phyloP scores from a whole-genome alignment of 2,888 invertebrate genomes.

The Stegophylla sp. region DNA sequence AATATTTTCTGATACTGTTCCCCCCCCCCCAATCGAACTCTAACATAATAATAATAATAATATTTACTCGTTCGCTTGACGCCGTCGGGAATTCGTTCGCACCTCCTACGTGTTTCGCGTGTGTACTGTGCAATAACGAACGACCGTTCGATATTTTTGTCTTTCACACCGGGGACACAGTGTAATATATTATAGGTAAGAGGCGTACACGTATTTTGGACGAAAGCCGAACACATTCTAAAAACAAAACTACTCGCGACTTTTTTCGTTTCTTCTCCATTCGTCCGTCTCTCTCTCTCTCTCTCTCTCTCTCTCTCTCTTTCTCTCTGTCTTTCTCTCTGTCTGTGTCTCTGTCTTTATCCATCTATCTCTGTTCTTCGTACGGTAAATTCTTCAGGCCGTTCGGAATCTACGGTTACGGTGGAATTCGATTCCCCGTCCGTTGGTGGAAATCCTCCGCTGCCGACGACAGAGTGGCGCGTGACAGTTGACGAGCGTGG shows the following conservation, averaged over 20 bases:
- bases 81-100: not conserved
- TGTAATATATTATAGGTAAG: constrained; percentile 17
- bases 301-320: not conserved
- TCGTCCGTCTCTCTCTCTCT: not conserved
- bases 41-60: not conserved
- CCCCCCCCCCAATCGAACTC: no score
- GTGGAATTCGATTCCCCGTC: constrained; percentile 18
- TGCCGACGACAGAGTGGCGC: not conserved
- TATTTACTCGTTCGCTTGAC: not conserved
- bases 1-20: no score
- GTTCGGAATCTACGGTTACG: constrained; percentile 12
- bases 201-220: constrained; percentile 16
- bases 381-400: not conserved
- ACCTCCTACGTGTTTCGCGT: not conserved
- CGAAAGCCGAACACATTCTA: constrained; percentile 40
- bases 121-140: not conserved
- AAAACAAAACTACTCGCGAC: constrained; percentile 27
- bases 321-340: not conserved
- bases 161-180: not conserved
- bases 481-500: constrained; percentile 29
- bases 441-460: not conserved
- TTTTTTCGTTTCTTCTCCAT: constrained; percentile 4
- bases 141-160: constrained; percentile 42
- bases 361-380: not conserved
- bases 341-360: not conserved